Evolutionary conservation across 2,113 vertebrate genomes (phyloP), one percentile per base, ranked within the genome.

Genomic region (Tachysurus vachellii): DNA sequence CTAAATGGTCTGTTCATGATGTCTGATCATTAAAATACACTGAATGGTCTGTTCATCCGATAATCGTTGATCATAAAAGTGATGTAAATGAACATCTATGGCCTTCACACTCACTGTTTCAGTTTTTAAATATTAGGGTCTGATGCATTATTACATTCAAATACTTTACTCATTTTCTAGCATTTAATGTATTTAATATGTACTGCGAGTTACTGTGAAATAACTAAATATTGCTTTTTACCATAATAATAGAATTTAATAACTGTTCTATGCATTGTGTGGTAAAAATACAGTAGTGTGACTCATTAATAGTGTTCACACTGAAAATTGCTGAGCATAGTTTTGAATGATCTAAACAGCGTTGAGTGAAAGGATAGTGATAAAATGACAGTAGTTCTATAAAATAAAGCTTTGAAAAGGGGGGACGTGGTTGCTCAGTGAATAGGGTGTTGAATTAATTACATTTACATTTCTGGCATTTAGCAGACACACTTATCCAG

Each of bases 341-440:
- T 83, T 53, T 83, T 26, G 61, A 88, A 70, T 88, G 59, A 36
- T 54, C 56, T 82, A 54, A 86, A 84, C 16, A 81, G 66, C 59
- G 84, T 85, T 50, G 28, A 80, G 54, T 61, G 42, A 16, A 26
- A 62, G 47, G 36, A 79, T n/a, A 13, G 36, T 50, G 13, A 84
- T 53, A 83, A 66, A 83, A 86, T 84, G 59, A 62, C 68, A 82
- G 50, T 70, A 76, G 59, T 88, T 86, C 73, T 53, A 42, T 26
- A 23, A 82, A 54, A 83, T 83, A 56, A 64, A 53, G 62, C 80
- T 88, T 75, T 84, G 56, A n/a, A n/a, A n/a, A n/a, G n/a, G n/a
- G n/a, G n/a, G n/a, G n/a, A n/a, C n/a, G n/a, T n/a, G n/a, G n/a
- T n/a, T n/a, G n/a, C n/a, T n/a, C n/a, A n/a, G n/a, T n/a, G n/a